Percentiles rank a stretch among this genome's conserved stretches.
These are phyloP conservation scores for Paedocypris sp. DNA, from an alignment of 2,113 vertebrate species.

Conservation along the genomic window DNA sequence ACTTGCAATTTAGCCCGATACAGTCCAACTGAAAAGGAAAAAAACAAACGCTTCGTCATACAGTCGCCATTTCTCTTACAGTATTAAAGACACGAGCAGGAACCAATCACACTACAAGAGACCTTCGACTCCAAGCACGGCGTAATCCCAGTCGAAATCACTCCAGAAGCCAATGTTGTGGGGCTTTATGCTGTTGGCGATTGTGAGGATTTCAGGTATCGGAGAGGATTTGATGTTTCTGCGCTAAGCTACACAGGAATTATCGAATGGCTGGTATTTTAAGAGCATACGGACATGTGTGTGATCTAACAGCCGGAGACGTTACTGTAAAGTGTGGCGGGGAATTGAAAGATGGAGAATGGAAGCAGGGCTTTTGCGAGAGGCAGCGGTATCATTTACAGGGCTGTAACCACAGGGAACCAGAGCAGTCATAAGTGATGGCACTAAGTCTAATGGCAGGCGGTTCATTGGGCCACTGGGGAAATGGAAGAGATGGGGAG, in stretches of 20 bases:
- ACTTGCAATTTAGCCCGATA: too few species aligned
- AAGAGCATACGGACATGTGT: background rate
- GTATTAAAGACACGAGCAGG: background rate
- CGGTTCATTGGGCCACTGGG: slow-evolving; percentile 34
- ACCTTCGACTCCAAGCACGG: background rate
- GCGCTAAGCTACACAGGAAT: too few species aligned
- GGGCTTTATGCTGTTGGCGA: slow-evolving; percentile 21
- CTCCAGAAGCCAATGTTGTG: too few species aligned
- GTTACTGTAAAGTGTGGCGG: slow-evolving; percentile 2
- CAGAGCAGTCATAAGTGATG: slow-evolving; percentile 26
- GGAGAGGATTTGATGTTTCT: too few species aligned
- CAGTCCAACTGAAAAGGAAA: too few species aligned
- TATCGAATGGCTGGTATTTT: slow-evolving; percentile 1
- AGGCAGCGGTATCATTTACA: slow-evolving; percentile 27
- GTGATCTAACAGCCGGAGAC: background rate
- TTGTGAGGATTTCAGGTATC: slow-evolving; percentile 23
- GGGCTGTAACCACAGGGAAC: slow-evolving; percentile 26
- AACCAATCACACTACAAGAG: background rate
- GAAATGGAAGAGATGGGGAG: slow-evolving; percentile 18
- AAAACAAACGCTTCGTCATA: too few species aligned
- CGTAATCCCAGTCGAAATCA: background rate
- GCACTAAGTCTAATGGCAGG: slow-evolving; percentile 31
- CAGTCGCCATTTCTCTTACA: background rate
- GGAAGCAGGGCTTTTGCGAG: slow-evolving; percentile 22
- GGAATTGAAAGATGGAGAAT: slow-evolving; percentile 22